phyloP scores from a whole-genome alignment of 2,797 vertebrate species.

The Graptemys geographica region DNA sequence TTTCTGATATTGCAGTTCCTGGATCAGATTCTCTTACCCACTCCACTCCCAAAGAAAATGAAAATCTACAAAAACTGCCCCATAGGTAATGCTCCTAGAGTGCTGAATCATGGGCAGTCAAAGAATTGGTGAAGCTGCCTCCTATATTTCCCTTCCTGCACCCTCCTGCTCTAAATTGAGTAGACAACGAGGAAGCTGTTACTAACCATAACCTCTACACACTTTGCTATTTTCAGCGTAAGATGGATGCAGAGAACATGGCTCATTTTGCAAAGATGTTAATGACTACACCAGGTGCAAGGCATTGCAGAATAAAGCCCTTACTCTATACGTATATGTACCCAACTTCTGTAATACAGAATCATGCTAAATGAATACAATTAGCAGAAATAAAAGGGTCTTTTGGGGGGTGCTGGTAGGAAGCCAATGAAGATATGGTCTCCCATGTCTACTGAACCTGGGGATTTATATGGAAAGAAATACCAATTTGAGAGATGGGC shows the following conservation, averaged over 20 bases:
- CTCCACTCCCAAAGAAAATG: not conserved
- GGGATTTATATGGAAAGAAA: not conserved
- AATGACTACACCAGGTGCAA: not conserved
- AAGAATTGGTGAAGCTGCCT: not conserved
- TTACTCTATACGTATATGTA: not conserved
- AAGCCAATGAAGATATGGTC: not conserved
- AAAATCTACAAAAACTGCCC: slow-evolving; percentile 9
- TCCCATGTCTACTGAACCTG: not conserved
- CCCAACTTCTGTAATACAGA: not conserved
- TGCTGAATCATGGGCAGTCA: not conserved
- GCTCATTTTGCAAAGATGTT: not conserved
- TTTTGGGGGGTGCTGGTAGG: not conserved
- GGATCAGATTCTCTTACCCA: slow-evolving; percentile 1
- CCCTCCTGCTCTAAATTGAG: not conserved
- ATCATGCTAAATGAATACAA: not conserved
- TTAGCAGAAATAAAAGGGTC: not conserved
- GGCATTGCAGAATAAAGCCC: not conserved
- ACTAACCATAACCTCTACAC: not conserved
- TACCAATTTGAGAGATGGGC: not conserved
- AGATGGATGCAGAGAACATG: not conserved
- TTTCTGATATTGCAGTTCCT: not conserved
- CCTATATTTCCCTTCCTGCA: not conserved
- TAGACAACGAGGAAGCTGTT: not conserved
- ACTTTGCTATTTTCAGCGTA: not conserved
- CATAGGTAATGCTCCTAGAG: slow-evolving; percentile 21